These are phyloP conservation scores for Syngnathus acus DNA, from an alignment of 2,797 vertebrate genomes.

Conservation along the genomic window DNA sequence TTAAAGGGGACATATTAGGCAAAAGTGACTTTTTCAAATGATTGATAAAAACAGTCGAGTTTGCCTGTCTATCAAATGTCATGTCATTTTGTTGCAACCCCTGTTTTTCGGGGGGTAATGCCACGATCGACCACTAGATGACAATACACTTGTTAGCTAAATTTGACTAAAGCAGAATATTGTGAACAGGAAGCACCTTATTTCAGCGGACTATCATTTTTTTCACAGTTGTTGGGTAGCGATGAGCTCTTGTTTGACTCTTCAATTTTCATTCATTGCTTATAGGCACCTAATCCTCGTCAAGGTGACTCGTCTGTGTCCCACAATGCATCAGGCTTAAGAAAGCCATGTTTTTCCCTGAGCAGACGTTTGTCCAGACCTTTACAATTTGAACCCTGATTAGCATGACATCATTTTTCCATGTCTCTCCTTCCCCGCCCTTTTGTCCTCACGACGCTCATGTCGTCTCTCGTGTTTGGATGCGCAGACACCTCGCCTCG, in stretches of 20 bases:
- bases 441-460: constrained; percentile 14
- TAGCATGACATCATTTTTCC: constrained; percentile 11
- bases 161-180: too few species aligned
- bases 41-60: background rate
- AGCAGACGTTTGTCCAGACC: background rate
- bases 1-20: background rate
- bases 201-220: too few species aligned
- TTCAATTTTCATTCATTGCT: constrained; percentile 15
- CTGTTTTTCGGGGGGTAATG: too few species aligned
- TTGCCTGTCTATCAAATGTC: background rate
- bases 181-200: too few species aligned
- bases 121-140: too few species aligned
- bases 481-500: background rate
- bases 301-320: constrained; percentile 22
- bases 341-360: constrained; percentile 2
- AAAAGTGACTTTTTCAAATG: background rate
- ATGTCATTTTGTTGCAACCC: background rate
- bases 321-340: background rate
- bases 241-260: constrained; percentile 9
- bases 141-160: too few species aligned
- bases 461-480: constrained; percentile 13
- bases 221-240: background rate
- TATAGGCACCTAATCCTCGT: constrained; percentile 11
- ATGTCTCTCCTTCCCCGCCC: background rate
- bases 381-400: background rate